A percentile compares a stretch with the other conserved stretches of the same genome.
These are phyloP conservation scores for Parambassis ranga DNA, from an alignment of 2,797 vertebrate genomes.

Conservation along the genomic window DNA sequence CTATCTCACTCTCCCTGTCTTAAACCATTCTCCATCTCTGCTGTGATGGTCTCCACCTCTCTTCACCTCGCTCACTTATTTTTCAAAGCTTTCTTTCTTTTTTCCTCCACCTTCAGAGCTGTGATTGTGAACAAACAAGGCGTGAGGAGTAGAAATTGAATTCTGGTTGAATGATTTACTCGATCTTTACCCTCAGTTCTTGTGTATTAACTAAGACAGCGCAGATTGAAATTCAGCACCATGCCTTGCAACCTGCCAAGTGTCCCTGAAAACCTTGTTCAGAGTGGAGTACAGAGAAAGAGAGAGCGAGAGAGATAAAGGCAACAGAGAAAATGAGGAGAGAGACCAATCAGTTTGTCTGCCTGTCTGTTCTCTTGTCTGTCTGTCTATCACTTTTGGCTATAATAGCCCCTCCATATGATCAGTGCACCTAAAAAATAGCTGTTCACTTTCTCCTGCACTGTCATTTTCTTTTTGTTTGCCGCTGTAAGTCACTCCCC, in stretches of 20 bases:
- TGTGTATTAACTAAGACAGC: slow-evolving; percentile 51
- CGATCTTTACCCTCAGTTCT: slow-evolving; percentile 18
- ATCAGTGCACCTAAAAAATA: slow-evolving; percentile 48
- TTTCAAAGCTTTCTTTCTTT: not conserved
- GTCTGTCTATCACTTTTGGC: slow-evolving; percentile 32
- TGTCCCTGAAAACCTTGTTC: slow-evolving; percentile 63
- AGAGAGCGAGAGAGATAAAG: slow-evolving; percentile 47
- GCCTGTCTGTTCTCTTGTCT: slow-evolving; percentile 13
- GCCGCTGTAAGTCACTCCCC: slow-evolving; percentile 22
- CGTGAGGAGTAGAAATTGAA: slow-evolving; percentile 34
- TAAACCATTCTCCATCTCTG: slow-evolving; percentile 3
- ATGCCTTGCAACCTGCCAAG: slow-evolving; percentile 47
- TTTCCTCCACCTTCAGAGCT: slow-evolving; percentile 10
- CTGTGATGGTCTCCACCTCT: slow-evolving; percentile 8
- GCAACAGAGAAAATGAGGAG: slow-evolving; percentile 33
- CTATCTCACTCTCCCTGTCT: slow-evolving; percentile 1
- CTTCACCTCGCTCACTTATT: not conserved
- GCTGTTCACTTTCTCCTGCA: slow-evolving; percentile 24
- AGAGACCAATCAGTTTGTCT: slow-evolving; percentile 22
- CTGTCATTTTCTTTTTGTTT: slow-evolving; percentile 37
- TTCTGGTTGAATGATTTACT: slow-evolving; percentile 45
- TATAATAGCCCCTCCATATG: slow-evolving; percentile 45
- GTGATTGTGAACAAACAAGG: slow-evolving; percentile 44
- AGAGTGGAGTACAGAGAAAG: slow-evolving; percentile 59
- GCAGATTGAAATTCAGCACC: slow-evolving; percentile 61